Base-by-base conservation (phyloP, 2,888 invertebrate genomes). In the Hemaris fuciformis region DNA sequence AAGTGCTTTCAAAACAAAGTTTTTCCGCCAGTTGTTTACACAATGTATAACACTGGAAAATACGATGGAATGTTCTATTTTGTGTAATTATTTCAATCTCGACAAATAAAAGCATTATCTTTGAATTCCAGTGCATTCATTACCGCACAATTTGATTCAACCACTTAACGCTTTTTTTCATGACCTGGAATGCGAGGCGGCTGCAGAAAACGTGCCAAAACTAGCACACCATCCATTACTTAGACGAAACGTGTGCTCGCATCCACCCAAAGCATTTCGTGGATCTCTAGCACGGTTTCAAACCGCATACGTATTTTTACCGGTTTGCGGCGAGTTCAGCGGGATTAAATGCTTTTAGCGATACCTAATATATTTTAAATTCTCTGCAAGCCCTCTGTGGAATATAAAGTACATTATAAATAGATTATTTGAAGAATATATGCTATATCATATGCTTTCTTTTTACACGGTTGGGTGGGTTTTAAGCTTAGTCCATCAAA, bases 121-220 rank as follows among this genome's bases (percentile, higher is more conserved):
- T n/a, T n/a, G n/a, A n/a, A n/a, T n/a, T n/a, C n/a, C n/a, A n/a
- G n/a, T n/a, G n/a, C n/a, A n/a, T n/a, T n/a, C n/a, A n/a, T n/a
- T n/a, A n/a, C n/a, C 48, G 18, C 31, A 18, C 53, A 13, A 53
- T 31, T 53, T 31, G 53, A 53, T 53, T 53, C 31, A 53, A 31
- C 18, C 27, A 18, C 53, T 31, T 53, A 13, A 53, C 53, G 31
- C n/a, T 53, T 53, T 45, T 45, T 53, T 53, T 27, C 53, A 53
- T 53, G 53, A 53, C 53, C 53, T 31, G 53, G 53, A 27, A 53
- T 53, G 27, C 53, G 18, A 45, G 18, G 53, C 53, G 31, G 53
- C 53, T 53, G 31, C 53, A 53, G 53, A 53, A 53, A 53, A 53
- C 53, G 53, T 53, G 53, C 53, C 53, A 53, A 53, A 53, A 53